Base-by-base conservation (phyloP, 2,888 invertebrate species). In the Molorchus minor region DNA sequence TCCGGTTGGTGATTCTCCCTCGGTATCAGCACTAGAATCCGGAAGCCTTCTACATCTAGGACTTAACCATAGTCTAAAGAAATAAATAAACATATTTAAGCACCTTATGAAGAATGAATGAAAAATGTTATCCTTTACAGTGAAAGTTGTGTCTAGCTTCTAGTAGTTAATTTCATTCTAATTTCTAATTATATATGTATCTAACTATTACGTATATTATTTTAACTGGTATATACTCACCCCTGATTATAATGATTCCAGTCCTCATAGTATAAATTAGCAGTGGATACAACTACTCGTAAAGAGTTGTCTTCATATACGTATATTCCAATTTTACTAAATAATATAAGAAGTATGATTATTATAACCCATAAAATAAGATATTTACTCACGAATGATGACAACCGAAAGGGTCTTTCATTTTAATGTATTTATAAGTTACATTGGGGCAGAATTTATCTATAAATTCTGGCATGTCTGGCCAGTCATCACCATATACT, bases 181-280 rank as follows among this genome's bases (percentile, higher is more conserved):
- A n/a, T n/a, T n/a, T n/a, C n/a, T n/a, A n/a, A n/a, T n/a, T n/a
- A n/a, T n/a, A n/a, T n/a, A n/a, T n/a, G n/a, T n/a, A n/a, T n/a
- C n/a, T n/a, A n/a, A n/a, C n/a, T n/a, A n/a, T n/a, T n/a, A n/a
- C n/a, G n/a, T n/a, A n/a, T n/a, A n/a, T n/a, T n/a, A n/a, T n/a
- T n/a, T n/a, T n/a, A n/a, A n/a, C n/a, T n/a, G n/a, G n/a, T n/a
- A 13, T 30, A 30, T 33, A 30, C 35, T 79, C 77, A 92, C 87
- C 96, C 96, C 80, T 98, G 97, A 0, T 96, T 94, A 70, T 96
- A 88, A 78, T 96, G 92, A 72, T 92, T 88, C 98, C 98, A 98
- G 80, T 98, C 98, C 64, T 91, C 90, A 17, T 88, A 84, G 68
- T 96, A 92, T 2, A 98, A 83, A 82, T 98, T 98, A 0, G 97